A percentile compares a stretch with the other conserved stretches of the same genome.
phyloP scores from a whole-genome alignment of 1,140 invertebrate species.

The Temnothorax longispinosus region DNA sequence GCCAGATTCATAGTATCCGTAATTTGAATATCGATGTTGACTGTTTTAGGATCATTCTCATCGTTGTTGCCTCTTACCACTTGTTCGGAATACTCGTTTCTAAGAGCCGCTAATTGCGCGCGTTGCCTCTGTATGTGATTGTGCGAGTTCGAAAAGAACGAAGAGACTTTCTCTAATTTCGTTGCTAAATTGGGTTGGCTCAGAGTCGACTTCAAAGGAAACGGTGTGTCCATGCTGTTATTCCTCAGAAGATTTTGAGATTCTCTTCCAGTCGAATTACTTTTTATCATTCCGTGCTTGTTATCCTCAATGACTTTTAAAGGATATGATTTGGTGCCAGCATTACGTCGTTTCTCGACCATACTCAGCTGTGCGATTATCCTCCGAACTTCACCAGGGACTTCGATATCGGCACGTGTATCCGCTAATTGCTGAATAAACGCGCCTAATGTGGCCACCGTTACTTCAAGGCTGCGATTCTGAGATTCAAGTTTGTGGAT shows the following conservation, averaged over 20 bases:
- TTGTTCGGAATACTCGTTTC: slow-evolving; percentile 71
- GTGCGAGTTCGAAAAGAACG: slow-evolving; percentile 89
- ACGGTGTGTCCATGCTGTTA: slow-evolving; percentile 76
- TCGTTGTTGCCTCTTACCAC: slow-evolving; percentile 70
- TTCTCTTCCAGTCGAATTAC: slow-evolving; percentile 81
- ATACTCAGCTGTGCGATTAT: slow-evolving; percentile 87
- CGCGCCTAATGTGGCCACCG: slow-evolving; percentile 87
- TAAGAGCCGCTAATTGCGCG: slow-evolving; percentile 78
- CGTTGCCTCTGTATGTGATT: slow-evolving; percentile 88
- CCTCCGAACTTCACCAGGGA: slow-evolving; percentile 89
- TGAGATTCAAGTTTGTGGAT: slow-evolving; percentile 88
- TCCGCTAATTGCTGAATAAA: slow-evolving; percentile 88
- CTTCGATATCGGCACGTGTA: slow-evolving; percentile 87
- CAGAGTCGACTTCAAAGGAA: slow-evolving; percentile 83
- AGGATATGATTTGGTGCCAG: slow-evolving; percentile 82
- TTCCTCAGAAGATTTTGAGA: slow-evolving; percentile 77
- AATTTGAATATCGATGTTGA: slow-evolving; percentile 84
- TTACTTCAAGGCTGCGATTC: slow-evolving; percentile 88
- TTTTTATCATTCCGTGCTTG: slow-evolving; percentile 85
- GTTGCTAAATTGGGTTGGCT: slow-evolving; percentile 85
- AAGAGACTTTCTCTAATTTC: slow-evolving; percentile 85
- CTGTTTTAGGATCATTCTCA: slow-evolving; percentile 83
- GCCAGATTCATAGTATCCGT: slow-evolving; percentile 77
- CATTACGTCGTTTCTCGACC: slow-evolving; percentile 83
- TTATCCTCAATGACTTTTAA: slow-evolving; percentile 87